Percentiles rank a stretch among this genome's conserved stretches.
These are phyloP conservation scores for Halcyon chelicuti DNA, from an alignment of 2,797 vertebrate genomes.

Conservation along the genomic window DNA sequence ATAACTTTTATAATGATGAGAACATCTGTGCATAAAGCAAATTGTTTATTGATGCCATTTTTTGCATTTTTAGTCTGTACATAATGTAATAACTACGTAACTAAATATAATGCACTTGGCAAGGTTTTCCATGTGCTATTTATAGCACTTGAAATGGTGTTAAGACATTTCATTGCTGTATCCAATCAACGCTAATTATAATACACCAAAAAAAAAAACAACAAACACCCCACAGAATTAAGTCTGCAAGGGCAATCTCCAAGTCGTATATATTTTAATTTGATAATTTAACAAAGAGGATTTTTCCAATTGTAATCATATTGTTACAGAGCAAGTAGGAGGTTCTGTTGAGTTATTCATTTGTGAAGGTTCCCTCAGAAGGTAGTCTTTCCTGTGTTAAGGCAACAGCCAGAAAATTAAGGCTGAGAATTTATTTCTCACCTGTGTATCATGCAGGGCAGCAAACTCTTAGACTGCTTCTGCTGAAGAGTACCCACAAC, in stretches of 20 bases:
- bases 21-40: slow-evolving; percentile 58
- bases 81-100: background rate
- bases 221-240: background rate
- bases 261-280: background rate
- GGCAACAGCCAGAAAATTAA: background rate
- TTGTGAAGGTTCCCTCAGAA: background rate
- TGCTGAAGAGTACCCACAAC: background rate
- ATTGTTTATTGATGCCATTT: background rate
- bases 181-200: background rate
- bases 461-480: background rate
- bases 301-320: background rate
- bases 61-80: slow-evolving; percentile 12
- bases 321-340: background rate
- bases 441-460: background rate
- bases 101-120: background rate
- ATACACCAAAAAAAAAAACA: background rate
- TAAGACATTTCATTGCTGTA: background rate
- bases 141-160: background rate
- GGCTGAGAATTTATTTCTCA: background rate
- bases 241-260: background rate
- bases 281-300: background rate
- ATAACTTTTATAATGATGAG: slow-evolving; percentile 42
- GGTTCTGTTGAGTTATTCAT: background rate
- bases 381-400: rapidly evolving
- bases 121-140: background rate